Evolutionary conservation across 1,140 invertebrate genomes (phyloP).

Genomic region (Hormaphis cornu): DNA sequence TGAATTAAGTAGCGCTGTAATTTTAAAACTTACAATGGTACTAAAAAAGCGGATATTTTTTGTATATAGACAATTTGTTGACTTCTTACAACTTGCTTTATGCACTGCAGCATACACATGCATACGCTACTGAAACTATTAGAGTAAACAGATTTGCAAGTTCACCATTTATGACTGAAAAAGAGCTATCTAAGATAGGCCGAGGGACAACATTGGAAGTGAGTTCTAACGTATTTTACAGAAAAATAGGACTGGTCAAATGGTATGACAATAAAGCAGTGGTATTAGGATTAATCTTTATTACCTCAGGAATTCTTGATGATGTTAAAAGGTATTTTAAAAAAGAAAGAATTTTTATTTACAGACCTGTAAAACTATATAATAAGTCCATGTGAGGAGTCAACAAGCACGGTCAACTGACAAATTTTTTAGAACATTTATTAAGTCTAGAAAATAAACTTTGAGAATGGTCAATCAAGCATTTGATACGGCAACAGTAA

Average conservation of each 20-base stretch:
- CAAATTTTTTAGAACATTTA: not conserved
- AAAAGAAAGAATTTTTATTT: not conserved
- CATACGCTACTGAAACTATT: not conserved
- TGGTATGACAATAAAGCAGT: not conserved
- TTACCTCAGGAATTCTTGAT: not conserved
- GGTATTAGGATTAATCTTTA: not conserved
- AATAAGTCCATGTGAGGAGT: not conserved
- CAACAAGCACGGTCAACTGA: not conserved
- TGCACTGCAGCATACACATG: not conserved
- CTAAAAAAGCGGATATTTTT: not conserved
- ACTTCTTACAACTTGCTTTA: not conserved
- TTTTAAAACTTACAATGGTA: not conserved
- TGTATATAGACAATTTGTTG: not conserved
- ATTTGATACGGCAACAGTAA: not conserved
- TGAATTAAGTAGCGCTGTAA: not conserved
- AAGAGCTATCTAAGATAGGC: not conserved
- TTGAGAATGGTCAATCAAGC: not conserved
- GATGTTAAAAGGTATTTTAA: not conserved
- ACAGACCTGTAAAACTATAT: not conserved
- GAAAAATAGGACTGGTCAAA: not conserved
- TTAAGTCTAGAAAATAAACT: not conserved
- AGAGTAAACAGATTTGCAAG: not conserved
- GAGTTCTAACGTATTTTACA: not conserved
- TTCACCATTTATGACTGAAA: not conserved
- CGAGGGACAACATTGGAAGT: not conserved